Percentiles rank a stretch among this genome's conserved stretches.
Conservation (phyloP, 2,113 vertebrate genomes). For the Carassius auratus region DNA sequence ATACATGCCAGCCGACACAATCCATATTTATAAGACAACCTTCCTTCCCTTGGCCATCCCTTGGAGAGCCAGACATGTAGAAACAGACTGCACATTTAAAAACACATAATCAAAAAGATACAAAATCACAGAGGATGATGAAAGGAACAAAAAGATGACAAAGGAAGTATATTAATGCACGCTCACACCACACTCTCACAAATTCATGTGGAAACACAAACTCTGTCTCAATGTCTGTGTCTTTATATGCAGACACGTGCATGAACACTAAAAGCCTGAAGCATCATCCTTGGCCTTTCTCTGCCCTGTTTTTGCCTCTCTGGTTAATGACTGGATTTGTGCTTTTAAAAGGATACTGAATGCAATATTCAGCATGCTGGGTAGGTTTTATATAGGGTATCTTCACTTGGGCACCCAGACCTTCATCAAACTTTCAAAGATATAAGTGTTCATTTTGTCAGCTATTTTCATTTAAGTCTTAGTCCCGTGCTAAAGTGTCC, state of each 20-base stretch:
- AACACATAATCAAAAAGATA: not conserved
- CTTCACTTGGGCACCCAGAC: constrained; percentile 11
- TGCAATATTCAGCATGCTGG: constrained; percentile 47
- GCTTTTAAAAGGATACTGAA: constrained; percentile 48
- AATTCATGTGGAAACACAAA: constrained; percentile 16
- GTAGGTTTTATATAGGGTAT: constrained; percentile 25
- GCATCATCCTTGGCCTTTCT: constrained; percentile 30
- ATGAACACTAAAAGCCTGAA: constrained; percentile 27
- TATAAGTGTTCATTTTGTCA: too few species aligned
- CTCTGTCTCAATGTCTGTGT: not conserved
- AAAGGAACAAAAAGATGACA: not conserved
- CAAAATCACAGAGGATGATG: constrained; percentile 12
- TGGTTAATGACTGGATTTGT: constrained; percentile 24
- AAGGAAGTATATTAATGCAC: constrained; percentile 25
- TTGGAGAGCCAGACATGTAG: not conserved
- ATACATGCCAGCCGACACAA: not conserved
- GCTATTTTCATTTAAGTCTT: too few species aligned
- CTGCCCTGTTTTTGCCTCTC: constrained; percentile 25
- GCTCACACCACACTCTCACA: constrained; percentile 21
- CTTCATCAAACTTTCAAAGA: constrained; percentile 46
- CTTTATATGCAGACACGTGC: constrained; percentile 10
- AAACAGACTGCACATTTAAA: not conserved
- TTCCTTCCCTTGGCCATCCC: not conserved
- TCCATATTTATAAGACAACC: constrained; percentile 37
- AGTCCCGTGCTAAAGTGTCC: too few species aligned